These are phyloP conservation scores for Promerops cafer DNA, from an alignment of 2,113 vertebrate genomes.

Conservation along the genomic window DNA sequence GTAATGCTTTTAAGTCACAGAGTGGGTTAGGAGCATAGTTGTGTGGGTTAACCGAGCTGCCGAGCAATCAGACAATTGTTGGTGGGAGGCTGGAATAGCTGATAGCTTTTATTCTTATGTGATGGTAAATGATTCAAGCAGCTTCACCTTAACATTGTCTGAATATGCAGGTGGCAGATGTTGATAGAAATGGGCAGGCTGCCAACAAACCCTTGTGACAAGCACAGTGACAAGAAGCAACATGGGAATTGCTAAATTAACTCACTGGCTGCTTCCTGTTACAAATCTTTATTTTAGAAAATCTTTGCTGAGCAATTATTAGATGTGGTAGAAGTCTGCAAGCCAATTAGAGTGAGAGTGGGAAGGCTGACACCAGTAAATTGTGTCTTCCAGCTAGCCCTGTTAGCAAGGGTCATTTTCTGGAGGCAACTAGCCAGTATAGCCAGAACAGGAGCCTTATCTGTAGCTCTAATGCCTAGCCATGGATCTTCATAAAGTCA, in stretches of 20 bases:
- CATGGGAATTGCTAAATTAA: not conserved
- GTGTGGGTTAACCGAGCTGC: not conserved
- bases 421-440: not conserved
- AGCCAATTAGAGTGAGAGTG: not conserved
- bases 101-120: not conserved
- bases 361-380: not conserved
- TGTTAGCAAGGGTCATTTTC: not conserved
- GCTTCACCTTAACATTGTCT: not conserved
- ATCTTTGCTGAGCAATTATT: not conserved
- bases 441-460: not conserved
- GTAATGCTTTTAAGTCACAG: not conserved
- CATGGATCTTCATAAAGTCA: not conserved
- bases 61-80: not conserved
- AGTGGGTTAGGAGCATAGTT: not conserved
- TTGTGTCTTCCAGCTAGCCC: not conserved
- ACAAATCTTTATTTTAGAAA: slow-evolving; percentile 8
- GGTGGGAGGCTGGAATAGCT: not conserved
- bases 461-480: not conserved
- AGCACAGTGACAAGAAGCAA: not conserved
- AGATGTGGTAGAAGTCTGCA: not conserved
- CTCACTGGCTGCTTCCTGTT: not conserved
- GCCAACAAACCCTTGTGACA: not conserved
- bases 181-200: not conserved
- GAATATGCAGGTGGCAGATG: slow-evolving; percentile 8
- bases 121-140: not conserved